phyloP scores from a whole-genome alignment of 2,888 invertebrate genomes.

The Helobdella robusta region DNA sequence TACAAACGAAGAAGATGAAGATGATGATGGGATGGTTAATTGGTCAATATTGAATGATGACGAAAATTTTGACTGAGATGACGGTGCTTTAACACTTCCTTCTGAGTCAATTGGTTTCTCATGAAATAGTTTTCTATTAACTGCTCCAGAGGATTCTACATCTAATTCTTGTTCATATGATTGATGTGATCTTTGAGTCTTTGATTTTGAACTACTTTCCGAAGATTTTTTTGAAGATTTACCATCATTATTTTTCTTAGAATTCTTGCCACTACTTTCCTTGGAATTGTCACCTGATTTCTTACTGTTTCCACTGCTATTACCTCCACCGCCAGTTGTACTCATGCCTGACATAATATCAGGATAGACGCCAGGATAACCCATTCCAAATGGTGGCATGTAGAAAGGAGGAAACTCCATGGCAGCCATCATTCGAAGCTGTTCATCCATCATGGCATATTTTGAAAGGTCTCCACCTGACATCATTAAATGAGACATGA shows the following conservation, averaged over 20 bases:
- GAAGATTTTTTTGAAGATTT: not conserved
- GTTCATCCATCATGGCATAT: conserved; percentile 20
- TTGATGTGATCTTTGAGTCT: too few species aligned
- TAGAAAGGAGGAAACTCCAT: conserved; percentile 23
- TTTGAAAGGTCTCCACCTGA: not conserved
- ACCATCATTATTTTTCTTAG: not conserved
- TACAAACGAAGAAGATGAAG: not conserved
- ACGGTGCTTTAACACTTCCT: not conserved
- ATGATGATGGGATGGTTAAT: conserved; percentile 6
- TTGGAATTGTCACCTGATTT: not conserved
- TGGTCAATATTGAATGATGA: conserved; percentile 22
- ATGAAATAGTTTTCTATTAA: not conserved
- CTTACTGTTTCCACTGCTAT: not conserved
- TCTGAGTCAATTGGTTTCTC: too few species aligned
- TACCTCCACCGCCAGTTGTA: not conserved
- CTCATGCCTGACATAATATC: not conserved
- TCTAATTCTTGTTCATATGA: not conserved
- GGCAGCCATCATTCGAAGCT: conserved; percentile 22
- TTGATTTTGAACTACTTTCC: too few species aligned
- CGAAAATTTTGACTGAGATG: not conserved
- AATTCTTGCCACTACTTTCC: not conserved
- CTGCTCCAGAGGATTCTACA: not conserved
- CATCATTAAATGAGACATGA: conserved; percentile 13
- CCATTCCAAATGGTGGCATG: conserved; percentile 9
- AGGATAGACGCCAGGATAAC: not conserved